These are phyloP conservation scores for Apotomis betuletana DNA, from an alignment of 2,888 invertebrate species.

Conservation along the genomic window DNA sequence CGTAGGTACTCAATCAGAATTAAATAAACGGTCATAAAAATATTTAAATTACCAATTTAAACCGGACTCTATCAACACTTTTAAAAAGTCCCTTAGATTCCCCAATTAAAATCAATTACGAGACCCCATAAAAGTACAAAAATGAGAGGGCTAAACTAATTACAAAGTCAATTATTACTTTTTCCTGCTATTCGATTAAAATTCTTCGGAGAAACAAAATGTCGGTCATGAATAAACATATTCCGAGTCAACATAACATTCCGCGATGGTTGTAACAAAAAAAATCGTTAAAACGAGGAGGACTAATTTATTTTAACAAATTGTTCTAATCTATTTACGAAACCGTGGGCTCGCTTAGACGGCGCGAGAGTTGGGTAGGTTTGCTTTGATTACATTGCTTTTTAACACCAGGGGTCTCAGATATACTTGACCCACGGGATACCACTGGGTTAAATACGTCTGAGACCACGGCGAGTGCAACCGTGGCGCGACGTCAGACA, in stretches of 20 bases:
- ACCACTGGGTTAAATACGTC: too few species aligned
- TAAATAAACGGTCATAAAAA: neutral
- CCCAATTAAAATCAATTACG: conserved; percentile 35
- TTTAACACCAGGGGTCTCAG: neutral
- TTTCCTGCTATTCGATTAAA: conserved; percentile 39
- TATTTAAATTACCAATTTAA: conserved; percentile 9
- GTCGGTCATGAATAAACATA: conserved; percentile 58
- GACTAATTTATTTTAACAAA: conserved; percentile 66
- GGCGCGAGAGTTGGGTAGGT: conserved; percentile 11
- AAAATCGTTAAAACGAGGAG: conserved; percentile 52
- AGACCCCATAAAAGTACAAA: conserved; percentile 37
- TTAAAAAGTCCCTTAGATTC: conserved; percentile 17
- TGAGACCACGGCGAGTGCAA: too few species aligned
- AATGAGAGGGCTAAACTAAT: conserved; percentile 40
- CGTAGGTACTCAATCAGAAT: neutral
- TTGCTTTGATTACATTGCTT: conserved; percentile 28
- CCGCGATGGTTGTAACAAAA: conserved; percentile 53
- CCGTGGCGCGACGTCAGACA: too few species aligned
- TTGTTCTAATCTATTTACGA: conserved; percentile 67
- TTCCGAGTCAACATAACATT: conserved; percentile 44
- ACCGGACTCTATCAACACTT: conserved; percentile 3
- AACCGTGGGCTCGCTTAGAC: conserved; percentile 57
- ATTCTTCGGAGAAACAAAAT: conserved; percentile 39
- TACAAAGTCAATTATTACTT: conserved; percentile 42
- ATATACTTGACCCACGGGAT: too few species aligned